These are phyloP conservation scores for Centropyge bicolor DNA, from an alignment of 2,797 vertebrate species.

Conservation along the genomic window DNA sequence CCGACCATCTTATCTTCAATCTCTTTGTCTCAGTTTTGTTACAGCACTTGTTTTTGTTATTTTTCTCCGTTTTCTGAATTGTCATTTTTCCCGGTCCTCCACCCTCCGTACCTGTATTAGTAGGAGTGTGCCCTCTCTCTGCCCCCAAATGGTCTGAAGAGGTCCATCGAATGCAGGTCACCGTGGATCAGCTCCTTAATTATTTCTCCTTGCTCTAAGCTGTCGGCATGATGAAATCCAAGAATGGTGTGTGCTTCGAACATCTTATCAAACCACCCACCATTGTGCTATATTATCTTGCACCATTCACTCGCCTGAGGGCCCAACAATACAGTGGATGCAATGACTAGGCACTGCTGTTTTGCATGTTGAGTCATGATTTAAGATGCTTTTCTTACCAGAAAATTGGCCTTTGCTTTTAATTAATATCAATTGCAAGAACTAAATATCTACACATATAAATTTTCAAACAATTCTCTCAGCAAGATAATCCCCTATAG, in stretches of 20 bases:
- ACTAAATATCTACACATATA: background rate
- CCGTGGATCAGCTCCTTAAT: slow-evolving; percentile 68
- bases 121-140: slow-evolving; percentile 42
- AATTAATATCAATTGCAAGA: background rate
- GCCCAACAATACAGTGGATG: background rate
- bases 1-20: background rate
- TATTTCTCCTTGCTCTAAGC: slow-evolving; percentile 66
- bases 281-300: slow-evolving; percentile 12
- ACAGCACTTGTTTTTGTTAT: slow-evolving; percentile 14
- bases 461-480: background rate
- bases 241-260: slow-evolving; percentile 48
- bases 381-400: background rate
- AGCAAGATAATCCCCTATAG: background rate
- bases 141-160: slow-evolving; percentile 60
- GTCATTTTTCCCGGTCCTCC: slow-evolving; percentile 28
- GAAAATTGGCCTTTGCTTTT: background rate
- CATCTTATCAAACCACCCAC: slow-evolving; percentile 27
- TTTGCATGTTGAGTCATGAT: background rate
- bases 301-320: background rate
- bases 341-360: background rate
- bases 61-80: slow-evolving; percentile 42
- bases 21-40: slow-evolving; percentile 15
- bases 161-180: slow-evolving; percentile 64
- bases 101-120: slow-evolving; percentile 46
- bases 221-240: slow-evolving; percentile 54